Evolutionary conservation across 1,140 invertebrate genomes (phyloP).

Genomic region (Drosophila repletoides): DNA sequence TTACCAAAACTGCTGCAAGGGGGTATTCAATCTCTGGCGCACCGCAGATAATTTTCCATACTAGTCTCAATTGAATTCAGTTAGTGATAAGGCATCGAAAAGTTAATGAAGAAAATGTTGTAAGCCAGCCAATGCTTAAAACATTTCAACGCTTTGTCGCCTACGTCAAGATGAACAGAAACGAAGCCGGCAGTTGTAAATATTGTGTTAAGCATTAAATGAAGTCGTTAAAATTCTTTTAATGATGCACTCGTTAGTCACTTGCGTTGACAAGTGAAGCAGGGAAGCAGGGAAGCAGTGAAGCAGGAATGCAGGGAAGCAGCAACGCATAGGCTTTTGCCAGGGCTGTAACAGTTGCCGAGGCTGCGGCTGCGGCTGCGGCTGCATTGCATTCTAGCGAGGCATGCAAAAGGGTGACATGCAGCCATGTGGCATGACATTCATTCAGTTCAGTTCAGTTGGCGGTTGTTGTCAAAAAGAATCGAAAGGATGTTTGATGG

Average conservation of each 20-base stretch:
- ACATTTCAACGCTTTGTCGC: background rate
- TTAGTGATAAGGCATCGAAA: too few relatives aligned
- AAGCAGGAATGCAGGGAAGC: too few relatives aligned
- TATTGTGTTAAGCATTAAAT: conserved; percentile 76
- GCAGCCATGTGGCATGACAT: conserved; percentile 48
- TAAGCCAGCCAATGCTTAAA: conserved; percentile 1
- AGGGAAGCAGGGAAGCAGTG: too few relatives aligned
- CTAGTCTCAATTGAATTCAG: too few relatives aligned
- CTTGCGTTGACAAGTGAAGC: conserved; percentile 64
- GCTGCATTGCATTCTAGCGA: conserved; percentile 55
- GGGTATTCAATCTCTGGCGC: too few relatives aligned
- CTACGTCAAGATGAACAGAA: background rate
- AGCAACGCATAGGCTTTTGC: conserved; percentile 15
- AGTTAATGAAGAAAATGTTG: too few relatives aligned
- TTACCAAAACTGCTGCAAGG: too few relatives aligned
- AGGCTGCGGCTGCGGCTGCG: background rate
- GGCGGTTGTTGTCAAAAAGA: conserved; percentile 68
- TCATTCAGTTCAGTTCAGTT: too few relatives aligned
- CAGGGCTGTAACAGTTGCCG: background rate
- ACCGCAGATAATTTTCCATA: too few relatives aligned
- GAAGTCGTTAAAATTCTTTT: conserved; percentile 78
- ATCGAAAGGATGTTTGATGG: conserved; percentile 79
- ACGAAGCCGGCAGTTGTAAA: conserved; percentile 52
- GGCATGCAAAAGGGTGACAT: conserved; percentile 37
- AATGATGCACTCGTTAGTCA: conserved; percentile 77